Base-by-base conservation (phyloP, 2,113 vertebrate genomes). In the Muntiacus reevesi region DNA sequence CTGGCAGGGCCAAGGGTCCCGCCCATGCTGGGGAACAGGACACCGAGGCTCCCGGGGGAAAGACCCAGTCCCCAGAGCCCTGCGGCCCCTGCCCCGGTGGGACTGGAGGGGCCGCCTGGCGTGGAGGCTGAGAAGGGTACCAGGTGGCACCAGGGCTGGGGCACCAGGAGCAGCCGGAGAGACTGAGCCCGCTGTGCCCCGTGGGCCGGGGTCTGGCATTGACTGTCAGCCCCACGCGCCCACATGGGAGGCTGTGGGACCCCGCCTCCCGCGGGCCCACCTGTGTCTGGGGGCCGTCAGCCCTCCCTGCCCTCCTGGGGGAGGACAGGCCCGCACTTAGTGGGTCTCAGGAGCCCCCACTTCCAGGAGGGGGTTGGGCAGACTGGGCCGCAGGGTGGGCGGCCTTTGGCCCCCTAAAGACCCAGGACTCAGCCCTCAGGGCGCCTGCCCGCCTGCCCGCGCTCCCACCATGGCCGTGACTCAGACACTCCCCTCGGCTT, bases 221-320 rank as follows among this genome's bases (percentile, higher is more conserved):
- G 81, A 30, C 6, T n/a, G 60, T 45, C 4, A 33, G 40, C 40
- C 5, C 52, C 52, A 45, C 10, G 15, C 15, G 19, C 45, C 55
- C 4, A 17, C 43, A 0, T 1, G 43, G 82, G 19, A 74, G 47
- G 16, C 55, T 21, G 2, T 15, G 45, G 43, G 40, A 36, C 6
- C 16, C 13, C 0, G 0, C 1, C 6, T 11, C 17, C 8, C 0
- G 0, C 1, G 0, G 67, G 55, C 19, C 40, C 17, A 1, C 25
- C n/a, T 7, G 36, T 27, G 47, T 52, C 27, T 4, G 21, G 23
- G 7, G 8, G 33, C 1, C 1, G 1, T 8, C 27, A 12, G 1
- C 5, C 28, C 55, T 47, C 27, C 14, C 6, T 21, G 40, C 52
- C 59, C 14, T 21, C 3, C 17, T 6, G 50, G 55, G 12, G 27